These are phyloP conservation scores for Drosophila subquinaria DNA, from an alignment of 2,888 invertebrate species.

Conservation along the genomic window DNA sequence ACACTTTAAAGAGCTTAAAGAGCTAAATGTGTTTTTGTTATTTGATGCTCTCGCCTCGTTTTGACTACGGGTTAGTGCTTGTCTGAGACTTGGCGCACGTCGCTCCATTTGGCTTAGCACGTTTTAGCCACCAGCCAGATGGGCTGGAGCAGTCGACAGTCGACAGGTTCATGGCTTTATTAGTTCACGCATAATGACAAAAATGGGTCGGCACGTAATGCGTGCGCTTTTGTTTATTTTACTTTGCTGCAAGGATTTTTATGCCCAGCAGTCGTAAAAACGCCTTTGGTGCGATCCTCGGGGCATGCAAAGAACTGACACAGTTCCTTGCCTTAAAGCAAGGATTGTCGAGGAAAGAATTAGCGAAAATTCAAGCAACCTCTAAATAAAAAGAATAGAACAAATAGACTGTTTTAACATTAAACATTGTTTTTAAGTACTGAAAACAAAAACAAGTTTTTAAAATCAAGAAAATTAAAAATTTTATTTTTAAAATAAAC, in stretches of 20 bases:
- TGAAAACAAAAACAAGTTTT: no score
- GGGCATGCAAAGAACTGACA: conserved; percentile 17
- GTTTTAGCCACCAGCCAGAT: conserved; percentile 57
- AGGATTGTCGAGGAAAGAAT: neutral
- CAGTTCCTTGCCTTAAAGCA: conserved; percentile 23
- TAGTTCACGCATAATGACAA: conserved; percentile 80
- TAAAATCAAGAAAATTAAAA: no score
- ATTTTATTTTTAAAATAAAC: no score
- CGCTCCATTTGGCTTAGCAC: conserved; percentile 66
- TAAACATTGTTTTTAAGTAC: no score
- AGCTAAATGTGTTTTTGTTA: conserved; percentile 34
- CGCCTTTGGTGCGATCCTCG: conserved; percentile 19
- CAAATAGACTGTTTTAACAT: no score
- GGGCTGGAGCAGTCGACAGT: conserved; percentile 23
- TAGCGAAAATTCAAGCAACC: no score
- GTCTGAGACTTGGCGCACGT: conserved; percentile 48
- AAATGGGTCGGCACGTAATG: conserved; percentile 79
- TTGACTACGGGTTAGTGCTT: conserved; percentile 38
- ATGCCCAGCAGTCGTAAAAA: conserved; percentile 70
- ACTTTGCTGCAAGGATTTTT: conserved; percentile 71
- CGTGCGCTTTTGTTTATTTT: conserved; percentile 75
- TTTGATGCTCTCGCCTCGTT: conserved; percentile 23
- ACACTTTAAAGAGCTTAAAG: conserved; percentile 70
- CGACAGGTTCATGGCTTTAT: conserved; percentile 75
- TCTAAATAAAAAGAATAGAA: no score